Evolutionary conservation across 2,888 invertebrate genomes (phyloP), one percentile per base, ranked within the genome.

Genomic region (Helicoverpa assulta): DNA sequence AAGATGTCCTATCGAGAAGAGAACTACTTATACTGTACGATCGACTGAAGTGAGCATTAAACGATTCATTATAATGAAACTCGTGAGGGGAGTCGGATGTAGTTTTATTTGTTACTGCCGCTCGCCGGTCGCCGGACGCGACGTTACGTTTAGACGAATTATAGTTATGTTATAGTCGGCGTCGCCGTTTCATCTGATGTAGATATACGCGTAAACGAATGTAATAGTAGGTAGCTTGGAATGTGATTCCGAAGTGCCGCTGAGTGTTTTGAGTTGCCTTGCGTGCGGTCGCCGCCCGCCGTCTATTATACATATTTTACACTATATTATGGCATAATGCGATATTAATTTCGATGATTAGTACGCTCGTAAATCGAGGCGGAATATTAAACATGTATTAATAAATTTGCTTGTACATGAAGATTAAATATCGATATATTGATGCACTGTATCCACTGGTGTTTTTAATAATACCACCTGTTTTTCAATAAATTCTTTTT

Each of bases 341-440:
- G 91, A 92, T 92, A 91, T 93, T 91, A 85, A 89, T 93, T 93
- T 92, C 84, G 84, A 90, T 89, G 86, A 90, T 90, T 88, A 90
- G 88, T 86, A 86, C 88, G 90, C 91, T 91, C 91, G 92, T 88
- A 83, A 84, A 88, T 85, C 88, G 89, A 90, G 89, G 83, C 89
- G 89, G 88, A 93, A 90, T 91, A 92, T 92, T 89, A 88, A 93
- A 94, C 91, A 94, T 95, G 95, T 95, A 95, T 94, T 96, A 96
- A 96, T 96, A 96, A 96, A 96, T 93, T 96, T 96, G 97, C 97
- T 97, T 97, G 97, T 97, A 97, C 96, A 97, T 97, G 97, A 97
- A 97, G 96, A 97, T 97, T 97, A 96, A 96, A 97, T 97, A 97
- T 96, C 96, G 83, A 96, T 97, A 97, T 97, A 97, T 97, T 97